Percentiles rank a stretch among this genome's conserved stretches.
These are phyloP conservation scores for Clistopyga incitator DNA, from an alignment of 2,888 invertebrate species.

Conservation along the genomic window DNA sequence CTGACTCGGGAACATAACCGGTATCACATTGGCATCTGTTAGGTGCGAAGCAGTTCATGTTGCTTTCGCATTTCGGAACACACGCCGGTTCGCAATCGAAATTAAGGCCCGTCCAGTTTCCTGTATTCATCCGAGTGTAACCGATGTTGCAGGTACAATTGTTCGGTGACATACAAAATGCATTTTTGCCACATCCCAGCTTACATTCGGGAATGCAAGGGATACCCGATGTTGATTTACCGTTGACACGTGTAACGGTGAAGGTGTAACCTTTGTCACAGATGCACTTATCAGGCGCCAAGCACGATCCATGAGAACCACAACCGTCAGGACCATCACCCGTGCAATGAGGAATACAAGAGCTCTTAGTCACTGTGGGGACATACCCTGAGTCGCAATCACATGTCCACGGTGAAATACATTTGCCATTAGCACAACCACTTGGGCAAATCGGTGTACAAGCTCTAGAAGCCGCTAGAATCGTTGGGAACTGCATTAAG, in stretches of 20 bases:
- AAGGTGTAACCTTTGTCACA: slow-evolving; percentile 13
- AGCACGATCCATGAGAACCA: slow-evolving; percentile 17
- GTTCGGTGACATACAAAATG: slow-evolving; percentile 43
- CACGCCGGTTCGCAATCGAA: slow-evolving; percentile 37
- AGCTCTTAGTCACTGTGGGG: background rate
- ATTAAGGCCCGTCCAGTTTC: background rate
- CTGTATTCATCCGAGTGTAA: background rate
- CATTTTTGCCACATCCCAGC: slow-evolving; percentile 11
- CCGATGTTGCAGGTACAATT: slow-evolving; percentile 36
- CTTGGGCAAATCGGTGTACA: slow-evolving; percentile 18
- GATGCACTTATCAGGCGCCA: background rate
- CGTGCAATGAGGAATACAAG: slow-evolving; percentile 23
- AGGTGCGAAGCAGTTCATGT: slow-evolving; percentile 21
- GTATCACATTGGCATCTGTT: slow-evolving; percentile 32
- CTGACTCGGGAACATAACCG: too few species aligned
- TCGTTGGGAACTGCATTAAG: too few species aligned
- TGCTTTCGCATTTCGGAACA: slow-evolving; percentile 3
- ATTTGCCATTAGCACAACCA: slow-evolving; percentile 24
- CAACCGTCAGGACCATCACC: slow-evolving; percentile 22
- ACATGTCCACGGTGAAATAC: slow-evolving; percentile 23
- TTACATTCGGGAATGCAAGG: slow-evolving; percentile 33
- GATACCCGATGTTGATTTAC: background rate
- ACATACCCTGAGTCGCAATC: slow-evolving; percentile 6
- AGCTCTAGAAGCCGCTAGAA: background rate
- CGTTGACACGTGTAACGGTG: background rate